phyloP scores from a whole-genome alignment of 2,797 vertebrate species.

The Sebastolobus alascanus region DNA sequence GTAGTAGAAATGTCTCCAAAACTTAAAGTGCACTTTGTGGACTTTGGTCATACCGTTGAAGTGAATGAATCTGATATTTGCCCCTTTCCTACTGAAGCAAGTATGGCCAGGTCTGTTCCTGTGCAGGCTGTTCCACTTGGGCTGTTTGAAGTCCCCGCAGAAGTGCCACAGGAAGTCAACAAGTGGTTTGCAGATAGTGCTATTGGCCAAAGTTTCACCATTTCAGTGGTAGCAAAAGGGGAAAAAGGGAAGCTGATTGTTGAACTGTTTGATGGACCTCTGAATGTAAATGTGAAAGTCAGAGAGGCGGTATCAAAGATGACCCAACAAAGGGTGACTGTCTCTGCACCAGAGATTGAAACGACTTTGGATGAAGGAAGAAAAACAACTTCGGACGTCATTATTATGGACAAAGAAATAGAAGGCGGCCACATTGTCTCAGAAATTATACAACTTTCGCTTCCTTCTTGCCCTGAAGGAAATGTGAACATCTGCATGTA shows the following conservation, averaged over 20 bases:
- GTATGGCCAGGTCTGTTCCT: slow-evolving; percentile 83
- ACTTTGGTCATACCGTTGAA: slow-evolving; percentile 87
- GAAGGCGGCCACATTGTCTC: slow-evolving; percentile 32
- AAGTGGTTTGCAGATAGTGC: slow-evolving; percentile 87
- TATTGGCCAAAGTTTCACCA: slow-evolving; percentile 80
- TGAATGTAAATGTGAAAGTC: slow-evolving; percentile 86
- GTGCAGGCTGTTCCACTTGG: slow-evolving; percentile 90
- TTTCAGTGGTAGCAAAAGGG: slow-evolving; percentile 86
- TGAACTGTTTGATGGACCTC: slow-evolving; percentile 86
- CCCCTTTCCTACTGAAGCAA: slow-evolving; percentile 80
- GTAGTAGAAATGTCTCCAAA: slow-evolving; percentile 77
- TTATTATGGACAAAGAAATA: slow-evolving; percentile 75
- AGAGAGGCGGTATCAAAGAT: slow-evolving; percentile 75
- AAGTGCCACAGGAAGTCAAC: slow-evolving; percentile 82
- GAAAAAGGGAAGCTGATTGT: slow-evolving; percentile 87
- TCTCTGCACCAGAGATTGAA: neutral
- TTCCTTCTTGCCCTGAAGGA: neutral
- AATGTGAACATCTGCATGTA: slow-evolving; percentile 47
- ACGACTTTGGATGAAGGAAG: slow-evolving; percentile 2
- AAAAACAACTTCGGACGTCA: slow-evolving; percentile 74
- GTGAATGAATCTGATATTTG: slow-evolving; percentile 81
- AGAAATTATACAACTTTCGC: slow-evolving; percentile 9
- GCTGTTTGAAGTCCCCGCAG: slow-evolving; percentile 82
- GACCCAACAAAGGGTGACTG: slow-evolving; percentile 5
- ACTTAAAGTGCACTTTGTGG: slow-evolving; percentile 89